A percentile compares a stretch with the other conserved stretches of the same genome.
These are phyloP conservation scores for Odontophorus gujanensis DNA, from an alignment of 2,113 vertebrate genomes.

Conservation along the genomic window DNA sequence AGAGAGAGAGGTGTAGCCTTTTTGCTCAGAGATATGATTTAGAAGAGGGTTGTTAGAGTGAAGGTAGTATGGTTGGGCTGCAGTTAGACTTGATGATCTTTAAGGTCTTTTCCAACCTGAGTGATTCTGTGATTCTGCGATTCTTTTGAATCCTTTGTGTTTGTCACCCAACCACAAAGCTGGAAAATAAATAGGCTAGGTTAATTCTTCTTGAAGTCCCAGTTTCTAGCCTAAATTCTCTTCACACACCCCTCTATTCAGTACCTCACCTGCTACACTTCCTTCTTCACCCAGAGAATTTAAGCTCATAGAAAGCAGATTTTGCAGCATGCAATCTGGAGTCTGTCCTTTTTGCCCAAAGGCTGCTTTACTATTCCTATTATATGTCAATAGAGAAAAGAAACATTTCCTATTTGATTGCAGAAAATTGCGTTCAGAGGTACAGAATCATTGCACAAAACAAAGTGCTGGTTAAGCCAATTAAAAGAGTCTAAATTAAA, in stretches of 20 bases:
- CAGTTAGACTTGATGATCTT: too few relatives aligned
- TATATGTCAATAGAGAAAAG: neutral
- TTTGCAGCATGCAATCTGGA: neutral
- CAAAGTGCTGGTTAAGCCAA: constrained; percentile 5
- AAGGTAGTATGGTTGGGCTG: too few relatives aligned
- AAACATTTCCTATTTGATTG: constrained; percentile 24
- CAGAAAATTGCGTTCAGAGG: constrained; percentile 14
- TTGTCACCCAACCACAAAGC: neutral
- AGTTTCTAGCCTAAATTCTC: neutral
- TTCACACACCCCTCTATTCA: neutral
- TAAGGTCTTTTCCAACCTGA: too few relatives aligned
- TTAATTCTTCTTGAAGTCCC: neutral
- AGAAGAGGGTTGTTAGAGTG: too few relatives aligned
- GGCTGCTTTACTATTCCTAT: neutral
- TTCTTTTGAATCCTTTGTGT: neutral
- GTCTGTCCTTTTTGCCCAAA: neutral
- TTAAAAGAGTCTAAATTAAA: constrained; percentile 16
- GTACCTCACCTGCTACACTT: neutral
- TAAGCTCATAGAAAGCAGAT: neutral
- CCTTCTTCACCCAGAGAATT: neutral
- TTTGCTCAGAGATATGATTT: too few relatives aligned
- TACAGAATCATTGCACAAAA: constrained; percentile 27
- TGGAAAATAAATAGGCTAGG: neutral
- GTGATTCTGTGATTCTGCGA: too few relatives aligned
- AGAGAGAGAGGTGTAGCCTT: rapidly evolving